phyloP scores from a whole-genome alignment of 2,888 invertebrate genomes.

The Andrena minutula region DNA sequence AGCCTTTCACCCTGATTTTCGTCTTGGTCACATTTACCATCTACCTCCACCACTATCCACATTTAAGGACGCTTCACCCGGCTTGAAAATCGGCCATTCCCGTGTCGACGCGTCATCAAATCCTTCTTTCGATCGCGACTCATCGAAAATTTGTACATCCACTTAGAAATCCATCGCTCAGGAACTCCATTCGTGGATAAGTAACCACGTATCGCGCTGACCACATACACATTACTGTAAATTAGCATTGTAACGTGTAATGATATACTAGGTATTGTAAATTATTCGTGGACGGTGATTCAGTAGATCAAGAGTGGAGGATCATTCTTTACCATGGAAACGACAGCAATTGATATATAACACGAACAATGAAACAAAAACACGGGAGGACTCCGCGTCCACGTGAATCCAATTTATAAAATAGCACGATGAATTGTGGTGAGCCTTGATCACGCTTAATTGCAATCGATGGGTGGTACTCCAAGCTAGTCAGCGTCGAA shows the following conservation, averaged over 20 bases:
- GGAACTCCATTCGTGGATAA: slow-evolving; percentile 69
- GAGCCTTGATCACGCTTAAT: slow-evolving; percentile 32
- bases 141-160: slow-evolving; percentile 70
- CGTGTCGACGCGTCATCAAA: slow-evolving; percentile 55
- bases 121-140: slow-evolving; percentile 59
- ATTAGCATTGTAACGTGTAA: slow-evolving; percentile 40
- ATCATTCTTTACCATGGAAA: slow-evolving; percentile 10
- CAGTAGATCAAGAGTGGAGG: slow-evolving; percentile 1
- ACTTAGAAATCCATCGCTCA: slow-evolving; percentile 71
- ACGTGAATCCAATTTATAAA: slow-evolving; percentile 23
- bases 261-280: slow-evolving; percentile 41
- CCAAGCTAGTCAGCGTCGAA: slow-evolving; percentile 27
- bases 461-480: slow-evolving; percentile 11
- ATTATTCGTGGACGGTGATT: slow-evolving; percentile 30
- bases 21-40: slow-evolving; percentile 72
- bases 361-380: slow-evolving; percentile 25
- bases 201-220: slow-evolving; percentile 65
- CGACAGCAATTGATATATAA: slow-evolving; percentile 7
- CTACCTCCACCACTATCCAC: slow-evolving; percentile 78
- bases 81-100: slow-evolving; percentile 74
- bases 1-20: slow-evolving; percentile 68
- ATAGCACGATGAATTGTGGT: slow-evolving; percentile 10
- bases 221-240: slow-evolving; percentile 68
- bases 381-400: neutral
- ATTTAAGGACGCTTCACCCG: slow-evolving; percentile 78